Conservation (phyloP, 2,888 invertebrate genomes). For the Gasteruption jaculator region DNA sequence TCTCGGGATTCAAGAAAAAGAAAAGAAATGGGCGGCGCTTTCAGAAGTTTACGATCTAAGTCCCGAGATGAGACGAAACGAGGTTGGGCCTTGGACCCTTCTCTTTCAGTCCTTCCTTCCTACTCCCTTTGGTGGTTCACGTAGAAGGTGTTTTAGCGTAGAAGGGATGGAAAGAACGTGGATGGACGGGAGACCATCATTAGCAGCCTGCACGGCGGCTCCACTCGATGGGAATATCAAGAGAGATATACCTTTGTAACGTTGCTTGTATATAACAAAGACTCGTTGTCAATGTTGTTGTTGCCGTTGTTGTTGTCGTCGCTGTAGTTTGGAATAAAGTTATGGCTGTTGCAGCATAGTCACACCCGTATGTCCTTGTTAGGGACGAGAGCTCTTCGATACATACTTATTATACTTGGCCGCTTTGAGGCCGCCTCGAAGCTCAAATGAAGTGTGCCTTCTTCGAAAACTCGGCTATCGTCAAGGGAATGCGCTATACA, state of each 20-base stretch:
- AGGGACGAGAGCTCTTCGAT: conserved; percentile 20
- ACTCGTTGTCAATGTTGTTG: conserved; percentile 22
- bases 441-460: conserved; percentile 10
- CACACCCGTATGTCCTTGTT: conserved; percentile 27
- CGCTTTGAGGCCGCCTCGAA: too few relatives aligned
- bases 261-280: too few relatives aligned
- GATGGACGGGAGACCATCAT: conserved; percentile 32
- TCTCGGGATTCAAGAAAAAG: too few relatives aligned
- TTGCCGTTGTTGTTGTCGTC: conserved; percentile 24
- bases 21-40: conserved; percentile 51
- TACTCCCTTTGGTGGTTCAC: conserved; percentile 1
- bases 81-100: conserved; percentile 40
- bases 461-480: conserved; percentile 3
- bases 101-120: conserved; percentile 5
- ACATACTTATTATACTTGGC: too few relatives aligned
- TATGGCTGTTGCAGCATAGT: conserved; percentile 30
- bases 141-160: conserved; percentile 11
- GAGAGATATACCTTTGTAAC: conserved; percentile 33
- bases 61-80: conserved; percentile 28
- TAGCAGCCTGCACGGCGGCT: conserved; percentile 41
- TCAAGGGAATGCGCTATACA: too few relatives aligned
- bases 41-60: conserved; percentile 40
- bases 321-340: conserved; percentile 33
- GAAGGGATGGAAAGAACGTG: conserved; percentile 12
- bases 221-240: conserved; percentile 39